Percentiles rank a stretch among this genome's conserved stretches.
Evolutionary conservation across 2,113 vertebrate genomes (phyloP).

Genomic region (Oreotrochilus melanogaster): DNA sequence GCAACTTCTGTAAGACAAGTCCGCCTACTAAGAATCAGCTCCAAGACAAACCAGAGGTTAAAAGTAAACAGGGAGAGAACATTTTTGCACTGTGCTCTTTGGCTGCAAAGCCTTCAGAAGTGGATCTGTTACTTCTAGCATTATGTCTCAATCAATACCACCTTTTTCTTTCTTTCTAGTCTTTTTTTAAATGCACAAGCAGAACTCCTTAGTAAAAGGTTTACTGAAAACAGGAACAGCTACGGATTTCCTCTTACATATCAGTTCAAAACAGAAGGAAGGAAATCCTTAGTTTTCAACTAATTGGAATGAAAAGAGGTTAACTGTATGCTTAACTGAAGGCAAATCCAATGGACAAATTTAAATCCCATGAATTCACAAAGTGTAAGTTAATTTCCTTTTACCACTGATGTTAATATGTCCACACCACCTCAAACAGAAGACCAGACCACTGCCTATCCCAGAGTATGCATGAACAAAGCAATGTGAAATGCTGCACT

Average conservation of each 20-base stretch:
- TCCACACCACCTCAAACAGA: neutral
- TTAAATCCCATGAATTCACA: slow-evolving; percentile 19
- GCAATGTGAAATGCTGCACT: fast-evolving
- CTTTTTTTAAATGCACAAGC: slow-evolving; percentile 50
- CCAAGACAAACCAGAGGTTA: slow-evolving; percentile 71
- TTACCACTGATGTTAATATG: neutral
- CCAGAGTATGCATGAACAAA: neutral
- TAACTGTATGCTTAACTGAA: slow-evolving; percentile 61
- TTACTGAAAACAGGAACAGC: slow-evolving; percentile 84
- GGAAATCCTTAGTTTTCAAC: slow-evolving; percentile 79
- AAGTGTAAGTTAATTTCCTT: slow-evolving; percentile 4
- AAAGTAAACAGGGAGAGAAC: slow-evolving; percentile 49
- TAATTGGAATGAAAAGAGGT: slow-evolving; percentile 64
- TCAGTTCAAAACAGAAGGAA: slow-evolving; percentile 85
- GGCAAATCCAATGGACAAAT: slow-evolving; percentile 33
- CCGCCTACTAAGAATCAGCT: slow-evolving; percentile 63
- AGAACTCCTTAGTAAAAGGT: slow-evolving; percentile 53
- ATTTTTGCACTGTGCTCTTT: slow-evolving; percentile 27
- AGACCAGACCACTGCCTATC: neutral
- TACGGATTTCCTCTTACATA: slow-evolving; percentile 87
- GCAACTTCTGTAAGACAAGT: slow-evolving; percentile 54
- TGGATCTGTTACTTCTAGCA: neutral
- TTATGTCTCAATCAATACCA: slow-evolving; percentile 24
- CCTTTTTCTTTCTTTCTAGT: slow-evolving; percentile 52
- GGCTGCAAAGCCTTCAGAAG: slow-evolving; percentile 25